These are phyloP conservation scores for Orthosia gracilis DNA, from an alignment of 2,888 invertebrate species.

Conservation along the genomic window DNA sequence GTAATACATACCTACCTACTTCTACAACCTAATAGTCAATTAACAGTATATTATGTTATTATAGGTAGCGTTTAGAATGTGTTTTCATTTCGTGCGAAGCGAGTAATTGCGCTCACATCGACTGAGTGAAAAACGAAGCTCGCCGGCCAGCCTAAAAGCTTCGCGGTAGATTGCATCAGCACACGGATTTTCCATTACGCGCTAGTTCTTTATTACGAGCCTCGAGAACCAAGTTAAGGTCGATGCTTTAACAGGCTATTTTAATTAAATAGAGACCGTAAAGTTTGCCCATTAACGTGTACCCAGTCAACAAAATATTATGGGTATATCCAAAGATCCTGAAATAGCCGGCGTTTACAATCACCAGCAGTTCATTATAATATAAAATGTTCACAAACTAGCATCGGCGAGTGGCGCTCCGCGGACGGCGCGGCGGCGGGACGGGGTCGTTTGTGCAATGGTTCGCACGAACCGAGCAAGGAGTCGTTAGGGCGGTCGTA, in stretches of 20 bases:
- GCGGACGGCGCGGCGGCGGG: conserved; percentile 59
- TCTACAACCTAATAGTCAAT: conserved; percentile 15
- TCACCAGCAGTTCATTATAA: conserved; percentile 54
- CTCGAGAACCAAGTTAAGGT: conserved; percentile 68
- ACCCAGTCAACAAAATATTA: conserved; percentile 48
- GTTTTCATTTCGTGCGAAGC: conserved; percentile 72
- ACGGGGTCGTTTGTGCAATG: conserved; percentile 80
- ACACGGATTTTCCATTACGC: conserved; percentile 89
- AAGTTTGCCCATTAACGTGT: conserved; percentile 43
- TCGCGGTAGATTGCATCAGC: conserved; percentile 88
- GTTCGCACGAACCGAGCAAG: conserved; percentile 73
- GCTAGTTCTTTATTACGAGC: conserved; percentile 77
- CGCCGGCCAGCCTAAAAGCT: conserved; percentile 84
- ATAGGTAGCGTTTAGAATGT: conserved; percentile 45
- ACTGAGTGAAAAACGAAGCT: conserved; percentile 86
- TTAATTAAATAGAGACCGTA: conserved; percentile 67
- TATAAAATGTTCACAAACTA: conserved; percentile 59
- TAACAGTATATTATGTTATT: conserved; percentile 24
- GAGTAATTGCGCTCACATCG: conserved; percentile 83
- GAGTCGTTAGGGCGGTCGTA: conserved; percentile 87
- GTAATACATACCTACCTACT: conserved; percentile 1
- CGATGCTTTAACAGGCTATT: conserved; percentile 66
- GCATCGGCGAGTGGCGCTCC: conserved; percentile 71
- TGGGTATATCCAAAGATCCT: conserved; percentile 33
- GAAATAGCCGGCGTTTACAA: conserved; percentile 43